phyloP scores from a whole-genome alignment of 2,888 invertebrate species.

The Ashinkailepas kermadecensis region DNA sequence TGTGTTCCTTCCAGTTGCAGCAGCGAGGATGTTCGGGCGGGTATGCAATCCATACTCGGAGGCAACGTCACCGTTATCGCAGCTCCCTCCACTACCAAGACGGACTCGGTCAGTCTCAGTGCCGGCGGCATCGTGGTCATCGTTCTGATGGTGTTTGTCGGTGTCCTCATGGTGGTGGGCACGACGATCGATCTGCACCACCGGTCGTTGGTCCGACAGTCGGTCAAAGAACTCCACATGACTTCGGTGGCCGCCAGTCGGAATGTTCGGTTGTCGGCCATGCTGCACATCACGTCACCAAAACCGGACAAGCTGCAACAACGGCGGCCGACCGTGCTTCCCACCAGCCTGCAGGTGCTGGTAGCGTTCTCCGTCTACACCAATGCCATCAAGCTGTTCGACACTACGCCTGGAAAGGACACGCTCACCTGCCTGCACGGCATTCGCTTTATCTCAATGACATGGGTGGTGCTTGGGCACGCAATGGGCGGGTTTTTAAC shows the following conservation, averaged over 20 bases:
- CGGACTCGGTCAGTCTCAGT: background rate
- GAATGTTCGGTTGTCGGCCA: slow-evolving; percentile 35
- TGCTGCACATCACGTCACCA: slow-evolving; percentile 44
- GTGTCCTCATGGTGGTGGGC: background rate
- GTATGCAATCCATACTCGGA: background rate
- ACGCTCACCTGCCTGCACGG: slow-evolving; percentile 34
- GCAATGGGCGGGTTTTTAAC: background rate
- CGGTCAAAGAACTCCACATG: too few species aligned
- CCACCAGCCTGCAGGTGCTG: too few species aligned
- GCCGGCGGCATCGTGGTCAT: background rate
- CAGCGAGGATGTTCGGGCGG: background rate
- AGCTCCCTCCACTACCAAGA: background rate
- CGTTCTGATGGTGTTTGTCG: background rate
- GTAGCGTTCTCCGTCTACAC: too few species aligned
- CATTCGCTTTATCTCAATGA: slow-evolving; percentile 33
- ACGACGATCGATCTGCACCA: background rate
- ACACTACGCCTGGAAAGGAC: too few species aligned
- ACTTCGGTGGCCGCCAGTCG: too few species aligned
- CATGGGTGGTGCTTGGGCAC: slow-evolving; percentile 34
- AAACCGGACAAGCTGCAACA: background rate
- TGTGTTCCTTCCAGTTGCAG: slow-evolving; percentile 11
- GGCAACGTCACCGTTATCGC: background rate
- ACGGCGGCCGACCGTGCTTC: too few species aligned
- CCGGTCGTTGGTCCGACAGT: too few species aligned
- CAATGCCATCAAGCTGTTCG: too few species aligned